Conservation (phyloP, 2,888 invertebrate species). For the Trichacis sp. region DNA sequence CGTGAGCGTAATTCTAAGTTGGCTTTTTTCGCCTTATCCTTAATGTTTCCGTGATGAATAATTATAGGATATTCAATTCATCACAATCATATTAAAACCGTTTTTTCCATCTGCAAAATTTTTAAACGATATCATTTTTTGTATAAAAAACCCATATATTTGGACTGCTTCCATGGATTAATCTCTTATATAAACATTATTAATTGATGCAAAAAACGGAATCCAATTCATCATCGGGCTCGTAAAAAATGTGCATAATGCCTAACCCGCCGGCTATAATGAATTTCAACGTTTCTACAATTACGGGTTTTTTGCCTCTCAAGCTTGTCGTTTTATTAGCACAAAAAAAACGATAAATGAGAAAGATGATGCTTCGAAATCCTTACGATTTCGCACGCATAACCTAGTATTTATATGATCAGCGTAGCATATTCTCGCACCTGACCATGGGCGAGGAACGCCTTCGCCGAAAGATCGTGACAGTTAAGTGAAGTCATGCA, state of each 20-base stretch:
- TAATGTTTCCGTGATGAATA: conserved; percentile 2
- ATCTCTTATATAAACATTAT: neutral
- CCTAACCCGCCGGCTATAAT: neutral
- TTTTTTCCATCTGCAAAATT: neutral
- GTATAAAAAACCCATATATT: neutral
- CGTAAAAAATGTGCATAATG: neutral
- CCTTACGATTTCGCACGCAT: neutral
- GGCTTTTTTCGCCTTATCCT: conserved; percentile 2
- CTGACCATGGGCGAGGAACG: conserved; percentile 43
- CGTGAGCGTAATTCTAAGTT: neutral
- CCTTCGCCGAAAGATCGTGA: conserved; percentile 32
- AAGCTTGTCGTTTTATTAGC: neutral
- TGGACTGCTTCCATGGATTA: neutral
- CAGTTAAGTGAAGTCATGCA: too few species aligned
- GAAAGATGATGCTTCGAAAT: neutral
- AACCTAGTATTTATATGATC: conserved; percentile 2
- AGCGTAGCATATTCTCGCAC: conserved; percentile 38
- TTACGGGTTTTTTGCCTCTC: neutral
- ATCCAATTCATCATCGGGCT: neutral
- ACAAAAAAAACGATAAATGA: neutral
- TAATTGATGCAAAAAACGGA: neutral
- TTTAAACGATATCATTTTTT: neutral
- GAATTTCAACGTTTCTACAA: neutral
- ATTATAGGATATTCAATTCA: neutral
- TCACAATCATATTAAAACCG: neutral